Conservation (phyloP, 2,797 vertebrate genomes). For the Nannoperca obscura region DNA sequence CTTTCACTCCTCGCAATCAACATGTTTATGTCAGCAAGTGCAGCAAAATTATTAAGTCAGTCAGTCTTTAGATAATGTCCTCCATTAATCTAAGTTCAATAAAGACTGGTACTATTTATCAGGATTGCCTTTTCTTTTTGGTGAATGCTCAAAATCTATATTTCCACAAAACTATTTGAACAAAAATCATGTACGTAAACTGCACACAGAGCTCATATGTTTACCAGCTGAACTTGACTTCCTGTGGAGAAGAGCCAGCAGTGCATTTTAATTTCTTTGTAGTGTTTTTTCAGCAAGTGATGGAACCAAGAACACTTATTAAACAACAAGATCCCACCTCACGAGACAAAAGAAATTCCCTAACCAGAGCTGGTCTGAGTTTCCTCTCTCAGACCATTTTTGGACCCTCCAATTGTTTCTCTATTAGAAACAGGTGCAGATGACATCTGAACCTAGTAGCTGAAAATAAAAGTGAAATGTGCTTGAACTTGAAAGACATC, state of each 20-base stretch:
- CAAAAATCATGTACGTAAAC: background rate
- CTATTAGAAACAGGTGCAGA: constrained; percentile 49
- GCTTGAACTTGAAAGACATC: background rate
- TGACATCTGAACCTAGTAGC: background rate
- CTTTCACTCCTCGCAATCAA: background rate
- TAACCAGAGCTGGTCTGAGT: constrained; percentile 18
- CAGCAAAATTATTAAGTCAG: background rate
- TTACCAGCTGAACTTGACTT: constrained; percentile 27
- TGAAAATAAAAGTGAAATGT: background rate
- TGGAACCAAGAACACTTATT: background rate
- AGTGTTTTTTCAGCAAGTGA: background rate
- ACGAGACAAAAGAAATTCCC: constrained; percentile 7
- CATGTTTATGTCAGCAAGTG: constrained; percentile 26
- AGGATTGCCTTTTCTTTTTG: background rate
- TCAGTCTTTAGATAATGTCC: constrained; percentile 20
- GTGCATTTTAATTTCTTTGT: background rate
- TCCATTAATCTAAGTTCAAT: constrained; percentile 15
- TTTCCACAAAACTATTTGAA: background rate
- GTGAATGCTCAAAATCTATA: background rate
- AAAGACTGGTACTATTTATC: background rate
- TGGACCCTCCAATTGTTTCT: constrained; percentile 9
- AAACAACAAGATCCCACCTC: background rate
- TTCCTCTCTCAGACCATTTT: constrained; percentile 40
- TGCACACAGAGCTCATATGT: constrained; percentile 12
- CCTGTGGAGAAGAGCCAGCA: background rate